These are phyloP conservation scores for Dolichopus griseipennis DNA, from an alignment of 2,888 invertebrate genomes.

Conservation along the genomic window DNA sequence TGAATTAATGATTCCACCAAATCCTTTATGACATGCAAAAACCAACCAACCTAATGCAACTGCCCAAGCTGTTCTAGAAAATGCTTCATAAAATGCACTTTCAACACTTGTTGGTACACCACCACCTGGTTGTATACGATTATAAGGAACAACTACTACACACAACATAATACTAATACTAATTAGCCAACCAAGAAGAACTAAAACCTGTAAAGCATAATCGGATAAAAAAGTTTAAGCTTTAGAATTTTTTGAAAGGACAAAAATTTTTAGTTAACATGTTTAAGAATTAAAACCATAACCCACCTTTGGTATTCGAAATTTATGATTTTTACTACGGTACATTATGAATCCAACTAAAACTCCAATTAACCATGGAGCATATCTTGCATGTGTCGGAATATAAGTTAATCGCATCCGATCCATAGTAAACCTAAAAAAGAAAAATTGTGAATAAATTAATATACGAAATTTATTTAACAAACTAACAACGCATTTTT, in stretches of 20 bases:
- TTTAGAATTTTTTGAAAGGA: no score
- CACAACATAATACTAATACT: constrained; percentile 34
- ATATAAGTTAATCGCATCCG: constrained; percentile 36
- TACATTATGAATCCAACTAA: constrained; percentile 40
- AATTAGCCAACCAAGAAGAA: constrained; percentile 34
- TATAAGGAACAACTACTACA: constrained; percentile 37
- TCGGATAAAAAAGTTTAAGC: no score
- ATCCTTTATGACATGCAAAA: constrained; percentile 40
- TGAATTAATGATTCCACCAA: constrained; percentile 38
- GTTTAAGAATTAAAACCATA: background rate
- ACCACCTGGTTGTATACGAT: constrained; percentile 29
- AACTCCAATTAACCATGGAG: constrained; percentile 41
- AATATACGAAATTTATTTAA: no score
- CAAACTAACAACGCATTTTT: no score
- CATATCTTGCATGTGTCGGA: constrained; percentile 40
- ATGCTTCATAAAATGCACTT: constrained; percentile 38
- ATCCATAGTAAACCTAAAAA: constrained; percentile 18
- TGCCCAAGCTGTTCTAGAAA: constrained; percentile 38
- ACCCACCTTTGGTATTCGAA: background rate
- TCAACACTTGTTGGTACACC: constrained; percentile 32
- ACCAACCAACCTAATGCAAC: constrained; percentile 38
- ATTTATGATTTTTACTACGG: constrained; percentile 17
- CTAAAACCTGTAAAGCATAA: constrained; percentile 23
- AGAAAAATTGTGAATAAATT: no score
- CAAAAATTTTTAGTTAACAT: background rate